These are phyloP conservation scores for Ecdyonurus torrentis DNA, from an alignment of 2,888 invertebrate genomes.

Conservation along the genomic window DNA sequence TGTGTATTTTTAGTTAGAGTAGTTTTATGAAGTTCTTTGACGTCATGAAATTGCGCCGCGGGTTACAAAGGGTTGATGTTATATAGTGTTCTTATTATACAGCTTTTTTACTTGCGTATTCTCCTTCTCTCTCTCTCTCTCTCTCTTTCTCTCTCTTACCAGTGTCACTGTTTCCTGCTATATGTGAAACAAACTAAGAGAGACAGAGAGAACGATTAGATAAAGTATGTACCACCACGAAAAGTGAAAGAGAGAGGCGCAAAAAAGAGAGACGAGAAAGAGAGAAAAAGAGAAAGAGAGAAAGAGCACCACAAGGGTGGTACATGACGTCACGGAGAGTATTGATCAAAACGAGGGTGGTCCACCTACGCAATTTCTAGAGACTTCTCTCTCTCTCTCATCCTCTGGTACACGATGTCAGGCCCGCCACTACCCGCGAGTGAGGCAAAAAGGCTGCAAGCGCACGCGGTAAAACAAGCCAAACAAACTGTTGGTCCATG, in stretches of 20 bases:
- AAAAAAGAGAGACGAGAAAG: background rate
- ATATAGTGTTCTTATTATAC: no score
- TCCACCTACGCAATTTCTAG: background rate
- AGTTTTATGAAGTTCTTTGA: no score
- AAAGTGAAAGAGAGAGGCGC: background rate
- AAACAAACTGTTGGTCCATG: no score
- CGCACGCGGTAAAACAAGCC: no score
- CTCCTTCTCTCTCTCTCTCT: no score
- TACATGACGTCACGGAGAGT: background rate
- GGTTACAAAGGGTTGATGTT: no score
- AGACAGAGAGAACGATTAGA: background rate
- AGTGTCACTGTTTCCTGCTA: no score
- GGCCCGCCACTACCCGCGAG: background rate
- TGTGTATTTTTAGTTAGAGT: no score
- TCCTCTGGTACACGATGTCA: background rate
- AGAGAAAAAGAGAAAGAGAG: background rate
- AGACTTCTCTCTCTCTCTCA: background rate
- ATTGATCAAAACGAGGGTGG: background rate
- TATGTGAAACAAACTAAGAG: no score
- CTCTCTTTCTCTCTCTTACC: no score
- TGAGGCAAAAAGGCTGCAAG: background rate
- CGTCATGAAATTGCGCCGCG: no score
- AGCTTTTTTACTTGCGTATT: no score
- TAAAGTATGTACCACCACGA: background rate
- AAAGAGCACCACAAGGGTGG: background rate